phyloP scores from a whole-genome alignment of 2,113 vertebrate species.

The Oryctolagus cuniculus region mOryCun1.1 NC_091440.1:30352501-30353000 shows the following conservation, averaged over 20 bases:
- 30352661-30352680: not conserved
- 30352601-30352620: not conserved
- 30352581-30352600: not conserved
- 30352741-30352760: not conserved
- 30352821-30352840: not conserved
- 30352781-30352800: not conserved
- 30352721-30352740: not conserved
- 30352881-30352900: too few relatives aligned
- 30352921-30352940: constrained; percentile 28
- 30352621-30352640: not conserved
- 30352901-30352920: not conserved
- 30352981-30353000: not conserved
- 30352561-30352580: not conserved
- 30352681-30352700: not conserved
- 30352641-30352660: not conserved
- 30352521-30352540: not conserved
- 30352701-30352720: not conserved
- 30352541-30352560: not conserved
- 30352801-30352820: not conserved
- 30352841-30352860: constrained; percentile 7
- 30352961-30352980: not conserved
- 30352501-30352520: not conserved
- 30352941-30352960: not conserved
- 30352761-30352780: not conserved
- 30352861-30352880: not conserved